Evolutionary conservation across 2,113 vertebrate species (phyloP).

Genomic region (Apaloderma vittatum): DNA sequence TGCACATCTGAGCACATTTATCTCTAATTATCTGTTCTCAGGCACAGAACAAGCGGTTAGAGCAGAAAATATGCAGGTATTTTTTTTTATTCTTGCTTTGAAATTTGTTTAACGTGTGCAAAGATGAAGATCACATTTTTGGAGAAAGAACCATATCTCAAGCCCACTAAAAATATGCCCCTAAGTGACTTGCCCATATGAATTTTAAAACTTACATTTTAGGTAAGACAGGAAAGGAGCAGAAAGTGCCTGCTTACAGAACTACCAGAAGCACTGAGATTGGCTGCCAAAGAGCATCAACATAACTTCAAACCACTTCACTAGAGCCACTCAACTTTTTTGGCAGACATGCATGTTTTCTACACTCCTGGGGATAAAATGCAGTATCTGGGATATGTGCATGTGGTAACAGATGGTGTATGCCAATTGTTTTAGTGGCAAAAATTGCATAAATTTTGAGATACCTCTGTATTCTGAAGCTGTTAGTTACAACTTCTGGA

Average conservation of each 20-base stretch:
- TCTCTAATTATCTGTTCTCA: slow-evolving; percentile 30
- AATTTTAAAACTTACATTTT: not conserved
- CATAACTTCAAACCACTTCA: not conserved
- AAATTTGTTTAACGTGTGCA: not conserved
- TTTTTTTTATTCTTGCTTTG: not conserved
- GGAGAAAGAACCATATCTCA: not conserved
- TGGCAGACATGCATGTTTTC: not conserved
- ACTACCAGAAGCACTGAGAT: not conserved
- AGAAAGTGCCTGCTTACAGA: not conserved
- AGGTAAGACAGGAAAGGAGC: not conserved
- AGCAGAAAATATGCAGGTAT: slow-evolving; percentile 1
- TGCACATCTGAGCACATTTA: slow-evolving; percentile 44
- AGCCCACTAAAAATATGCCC: not conserved
- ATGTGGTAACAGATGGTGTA: not conserved
- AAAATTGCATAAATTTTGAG: not conserved
- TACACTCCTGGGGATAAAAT: not conserved
- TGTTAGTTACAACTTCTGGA: not conserved
- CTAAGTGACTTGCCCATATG: not conserved
- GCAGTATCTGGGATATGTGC: not conserved
- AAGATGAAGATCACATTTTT: not conserved
- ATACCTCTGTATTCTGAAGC: not conserved
- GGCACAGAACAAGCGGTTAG: not conserved
- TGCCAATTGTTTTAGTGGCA: slow-evolving; percentile 21
- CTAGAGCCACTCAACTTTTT: not conserved
- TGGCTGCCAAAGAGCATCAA: slow-evolving; percentile 25